Base-by-base conservation (phyloP, 92 coral and sea anemone species). In the Epizoanthus illoricatus region DNA sequence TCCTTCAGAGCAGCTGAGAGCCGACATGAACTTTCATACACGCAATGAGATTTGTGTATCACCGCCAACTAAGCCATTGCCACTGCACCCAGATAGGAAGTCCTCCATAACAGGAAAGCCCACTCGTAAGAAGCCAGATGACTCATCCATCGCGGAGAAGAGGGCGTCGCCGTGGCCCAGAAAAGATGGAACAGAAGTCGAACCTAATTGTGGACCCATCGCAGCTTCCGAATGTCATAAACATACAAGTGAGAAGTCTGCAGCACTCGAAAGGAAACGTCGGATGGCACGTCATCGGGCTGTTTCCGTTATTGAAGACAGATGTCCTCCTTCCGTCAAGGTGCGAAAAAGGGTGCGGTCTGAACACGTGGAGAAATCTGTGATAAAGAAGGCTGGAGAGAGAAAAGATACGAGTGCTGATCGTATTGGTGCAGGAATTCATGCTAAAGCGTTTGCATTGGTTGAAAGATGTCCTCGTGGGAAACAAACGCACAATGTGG, bases 241-340 rank as follows among this genome's bases (percentile, higher is more conserved):
- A 18, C 71, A 42, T n/a, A 63, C 39, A 61, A 63, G 1, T 13
- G 20, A 21, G 17, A 19, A 78, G 56, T 52, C 56, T 52, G 15
- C 56, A 52, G 56, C 56, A 52, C 56, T 52, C 1, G 56, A 52
- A 52, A 52, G 56, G 56, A 52, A 52, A 52, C 11, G 3, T 5
- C 18, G 33, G 0, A 42, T 18, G 15, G 40, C 41, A 42, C 82
- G 82, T 63, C 59, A 78, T 63, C 82, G 82, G 4, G 71, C 82
- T 42, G 43, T 62, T 78, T 78, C 82, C 18, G 82, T 78, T 19
- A 62, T 78, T 20, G 82, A 78, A 9, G 82, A 78, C 60, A 78
- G 61, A 57, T 19, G 66, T 7, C 40, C 43, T 63, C 71, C 71
- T 3, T 5, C 82, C 1, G 56, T 78, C 19, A 78, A 42, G 5